Conservation (phyloP, 2,797 vertebrate species). For the Pyrrhura leucotis region DNA sequence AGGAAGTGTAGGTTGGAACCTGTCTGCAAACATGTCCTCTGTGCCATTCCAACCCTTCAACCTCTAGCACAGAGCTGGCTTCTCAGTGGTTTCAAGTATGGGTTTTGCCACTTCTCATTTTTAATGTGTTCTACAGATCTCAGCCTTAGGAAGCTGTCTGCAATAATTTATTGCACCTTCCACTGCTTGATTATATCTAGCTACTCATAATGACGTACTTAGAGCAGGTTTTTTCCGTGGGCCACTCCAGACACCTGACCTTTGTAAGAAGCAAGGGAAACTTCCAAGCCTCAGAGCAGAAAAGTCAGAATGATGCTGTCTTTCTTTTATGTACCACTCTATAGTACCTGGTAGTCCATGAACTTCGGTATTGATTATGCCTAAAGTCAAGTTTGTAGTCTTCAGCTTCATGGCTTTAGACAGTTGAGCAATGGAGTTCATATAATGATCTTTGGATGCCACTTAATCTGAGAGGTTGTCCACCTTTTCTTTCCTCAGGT, state of each 20-base stretch:
- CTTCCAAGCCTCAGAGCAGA: not conserved
- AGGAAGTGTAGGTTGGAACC: not conserved
- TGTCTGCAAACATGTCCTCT: accelerated
- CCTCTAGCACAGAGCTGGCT: not conserved
- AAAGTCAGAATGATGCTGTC: not conserved
- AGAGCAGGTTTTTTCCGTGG: not conserved
- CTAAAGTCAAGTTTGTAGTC: not conserved
- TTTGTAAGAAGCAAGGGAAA: not conserved
- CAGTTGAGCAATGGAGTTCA: not conserved
- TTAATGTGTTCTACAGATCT: not conserved
- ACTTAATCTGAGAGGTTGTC: not conserved
- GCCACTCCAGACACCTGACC: not conserved
- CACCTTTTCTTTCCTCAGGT: not conserved
- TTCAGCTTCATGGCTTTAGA: not conserved
- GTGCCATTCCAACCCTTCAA: not conserved
- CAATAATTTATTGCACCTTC: not conserved
- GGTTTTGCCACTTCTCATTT: not conserved
- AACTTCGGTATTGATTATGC: not conserved
- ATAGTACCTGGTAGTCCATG: not conserved
- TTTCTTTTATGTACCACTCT: not conserved
- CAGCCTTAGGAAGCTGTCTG: not conserved
- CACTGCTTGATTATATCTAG: not conserved
- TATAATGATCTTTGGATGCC: not conserved
- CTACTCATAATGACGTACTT: not conserved
- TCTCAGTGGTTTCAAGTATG: not conserved